These are phyloP conservation scores for Leptocoma aspasia DNA, from an alignment of 2,113 vertebrate genomes.

Conservation along the genomic window DNA sequence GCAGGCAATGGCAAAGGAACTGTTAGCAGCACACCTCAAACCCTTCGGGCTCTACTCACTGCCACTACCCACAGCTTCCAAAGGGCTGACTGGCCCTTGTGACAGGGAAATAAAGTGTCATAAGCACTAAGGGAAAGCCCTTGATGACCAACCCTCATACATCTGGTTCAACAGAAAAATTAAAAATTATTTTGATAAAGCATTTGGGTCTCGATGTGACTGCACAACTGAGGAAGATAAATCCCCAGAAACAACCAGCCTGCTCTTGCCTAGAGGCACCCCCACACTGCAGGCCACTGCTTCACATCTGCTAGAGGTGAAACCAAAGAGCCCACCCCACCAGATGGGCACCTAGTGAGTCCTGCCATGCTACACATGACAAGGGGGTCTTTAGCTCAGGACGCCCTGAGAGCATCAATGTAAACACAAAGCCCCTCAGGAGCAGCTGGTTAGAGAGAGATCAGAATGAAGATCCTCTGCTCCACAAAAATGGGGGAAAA, in stretches of 20 bases:
- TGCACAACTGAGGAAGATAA: not conserved
- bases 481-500: not conserved
- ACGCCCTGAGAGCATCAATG: not conserved
- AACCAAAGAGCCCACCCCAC: not conserved
- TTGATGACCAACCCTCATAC: not conserved
- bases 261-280: not conserved
- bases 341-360: not conserved
- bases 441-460: not conserved
- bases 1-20: not conserved
- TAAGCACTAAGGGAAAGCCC: not conserved
- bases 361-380: not conserved
- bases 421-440: not conserved
- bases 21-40: not conserved
- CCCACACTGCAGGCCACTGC: not conserved
- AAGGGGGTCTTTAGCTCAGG: not conserved
- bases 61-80: not conserved
- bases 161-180: not conserved
- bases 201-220: not conserved
- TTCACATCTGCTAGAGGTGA: not conserved
- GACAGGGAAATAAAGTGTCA: not conserved
- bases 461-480: not conserved
- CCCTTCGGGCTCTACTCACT: not conserved
- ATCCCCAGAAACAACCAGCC: not conserved
- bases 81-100: not conserved
- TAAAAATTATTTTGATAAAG: not conserved